Evolutionary conservation across 1,140 invertebrate genomes (phyloP), one percentile per base, ranked within the genome.

Genomic region (Frieseomelitta varia): DNA sequence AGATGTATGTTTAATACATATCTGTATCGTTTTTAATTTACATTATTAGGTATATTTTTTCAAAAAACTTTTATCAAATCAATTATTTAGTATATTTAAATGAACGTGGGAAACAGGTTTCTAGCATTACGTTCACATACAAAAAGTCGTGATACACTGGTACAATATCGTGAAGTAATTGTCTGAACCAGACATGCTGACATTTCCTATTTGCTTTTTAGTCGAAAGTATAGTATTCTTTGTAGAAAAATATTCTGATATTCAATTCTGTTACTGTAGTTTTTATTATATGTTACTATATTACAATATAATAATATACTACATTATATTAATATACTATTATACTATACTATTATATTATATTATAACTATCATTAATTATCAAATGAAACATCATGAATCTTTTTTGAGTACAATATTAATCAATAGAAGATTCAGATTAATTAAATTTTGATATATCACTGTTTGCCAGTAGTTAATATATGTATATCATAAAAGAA

Each of bases 141-240:
- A 80, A 80, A 80, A 80, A 58, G 79, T 80, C 79, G 68, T 69
- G 79, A 80, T 72, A 72, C 39, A 39, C 55, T 27, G 47, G 17
- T 55, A n/a, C 30, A 34, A n/a, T 80, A 80, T 80, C 79, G 67
- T 80, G 79, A 58, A 63, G 39, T 80, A 80, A 80, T 80, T 80
- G 68, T 73, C 56, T 27, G 39, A 71, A 72, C 55, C 39, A 71
- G 68, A 73, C 51, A 71, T 58, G 55, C 24, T 58, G 39, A 56
- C 55, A 80, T 80, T 72, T 80, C 79, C 55, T 47, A 27, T 30
- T 51, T 34, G n/a, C 17, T 27, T 61, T 61, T 58, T 56, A 47
- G 15, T 27, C 30, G 15, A 19, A 72, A 24, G 24, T 76, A 47
- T 15, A 17, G 2, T 24, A 55, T 75, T 61, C 19, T 30, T 39